Conservation (phyloP, 1,140 invertebrate species). For the Carcinoscorpius rotundicauda region DNA sequence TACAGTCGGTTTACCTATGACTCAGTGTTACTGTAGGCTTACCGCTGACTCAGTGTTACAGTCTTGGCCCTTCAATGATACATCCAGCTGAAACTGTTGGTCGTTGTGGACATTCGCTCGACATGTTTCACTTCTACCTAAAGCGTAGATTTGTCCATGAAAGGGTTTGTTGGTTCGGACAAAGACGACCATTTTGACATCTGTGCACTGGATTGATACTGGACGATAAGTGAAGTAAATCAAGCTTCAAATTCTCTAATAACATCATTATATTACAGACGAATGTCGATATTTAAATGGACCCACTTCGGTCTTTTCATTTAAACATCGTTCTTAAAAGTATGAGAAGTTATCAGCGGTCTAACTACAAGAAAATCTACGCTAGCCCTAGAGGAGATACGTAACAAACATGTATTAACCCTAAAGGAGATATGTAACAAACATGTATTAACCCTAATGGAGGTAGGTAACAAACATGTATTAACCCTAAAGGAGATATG, state of each 20-base stretch:
- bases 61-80: slow-evolving; percentile 87
- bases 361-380: too few relatives aligned
- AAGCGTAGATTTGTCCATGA: slow-evolving; percentile 83
- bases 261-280: too few relatives aligned
- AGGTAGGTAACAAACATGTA: too few relatives aligned
- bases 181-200: slow-evolving; percentile 82
- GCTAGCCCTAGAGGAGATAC: too few relatives aligned
- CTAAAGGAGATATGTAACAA: too few relatives aligned
- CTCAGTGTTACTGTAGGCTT: slow-evolving; percentile 15
- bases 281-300: too few relatives aligned
- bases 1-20: neutral
- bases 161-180: slow-evolving; percentile 85
- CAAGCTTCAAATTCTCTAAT: neutral
- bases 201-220: slow-evolving; percentile 90
- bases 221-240: slow-evolving; percentile 17
- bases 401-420: too few relatives aligned
- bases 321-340: too few relatives aligned
- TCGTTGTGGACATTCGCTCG: slow-evolving; percentile 87
- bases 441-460: too few relatives aligned
- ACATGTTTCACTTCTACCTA: slow-evolving; percentile 85
- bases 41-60: slow-evolving; percentile 59
- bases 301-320: too few relatives aligned
- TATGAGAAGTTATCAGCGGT: too few relatives aligned
- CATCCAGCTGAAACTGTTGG: slow-evolving; percentile 76
- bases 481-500: too few relatives aligned